A percentile compares a stretch with the other conserved stretches of the same genome.
Conservation (phyloP, 2,113 vertebrate species). For the Choloepus hoffmanni region DNA sequence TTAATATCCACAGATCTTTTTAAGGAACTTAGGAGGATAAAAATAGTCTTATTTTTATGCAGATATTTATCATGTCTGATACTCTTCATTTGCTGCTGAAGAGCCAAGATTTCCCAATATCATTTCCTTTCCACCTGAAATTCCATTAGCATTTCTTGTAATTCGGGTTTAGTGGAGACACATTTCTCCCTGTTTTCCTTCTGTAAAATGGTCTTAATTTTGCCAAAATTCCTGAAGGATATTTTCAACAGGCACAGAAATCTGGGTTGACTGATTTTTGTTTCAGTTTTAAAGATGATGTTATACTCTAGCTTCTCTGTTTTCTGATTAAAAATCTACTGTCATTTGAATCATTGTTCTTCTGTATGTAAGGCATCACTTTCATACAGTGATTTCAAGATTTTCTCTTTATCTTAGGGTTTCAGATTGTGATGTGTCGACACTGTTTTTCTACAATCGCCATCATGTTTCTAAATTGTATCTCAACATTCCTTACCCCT, state of each 20-base stretch:
- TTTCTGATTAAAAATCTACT: conserved; percentile 45
- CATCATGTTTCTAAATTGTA: background rate
- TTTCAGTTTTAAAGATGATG: conserved; percentile 44
- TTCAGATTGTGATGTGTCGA: background rate
- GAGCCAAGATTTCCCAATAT: conserved; percentile 16
- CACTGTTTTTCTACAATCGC: background rate
- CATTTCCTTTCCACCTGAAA: conserved; percentile 39
- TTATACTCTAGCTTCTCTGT: background rate
- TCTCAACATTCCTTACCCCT: background rate
- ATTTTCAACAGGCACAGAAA: conserved; percentile 8
- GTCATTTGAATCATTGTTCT: conserved; percentile 22
- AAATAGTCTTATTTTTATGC: conserved; percentile 27
- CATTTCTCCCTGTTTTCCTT: conserved; percentile 58
- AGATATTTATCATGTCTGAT: conserved; percentile 65
- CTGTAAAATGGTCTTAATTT: conserved; percentile 46
- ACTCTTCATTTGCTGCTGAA: conserved; percentile 24
- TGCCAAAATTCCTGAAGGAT: conserved; percentile 12
- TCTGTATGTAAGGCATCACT: too few relatives aligned
- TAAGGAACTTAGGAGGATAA: conserved; percentile 6
- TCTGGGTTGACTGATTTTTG: background rate
- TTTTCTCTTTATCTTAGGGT: background rate
- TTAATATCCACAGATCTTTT: conserved; percentile 15
- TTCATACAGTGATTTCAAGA: too few relatives aligned
- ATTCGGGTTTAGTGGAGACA: conserved; percentile 59
- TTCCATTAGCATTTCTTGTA: conserved; percentile 56